phyloP scores from a whole-genome alignment of 2,888 invertebrate genomes.

The Chrysolina americana region DNA sequence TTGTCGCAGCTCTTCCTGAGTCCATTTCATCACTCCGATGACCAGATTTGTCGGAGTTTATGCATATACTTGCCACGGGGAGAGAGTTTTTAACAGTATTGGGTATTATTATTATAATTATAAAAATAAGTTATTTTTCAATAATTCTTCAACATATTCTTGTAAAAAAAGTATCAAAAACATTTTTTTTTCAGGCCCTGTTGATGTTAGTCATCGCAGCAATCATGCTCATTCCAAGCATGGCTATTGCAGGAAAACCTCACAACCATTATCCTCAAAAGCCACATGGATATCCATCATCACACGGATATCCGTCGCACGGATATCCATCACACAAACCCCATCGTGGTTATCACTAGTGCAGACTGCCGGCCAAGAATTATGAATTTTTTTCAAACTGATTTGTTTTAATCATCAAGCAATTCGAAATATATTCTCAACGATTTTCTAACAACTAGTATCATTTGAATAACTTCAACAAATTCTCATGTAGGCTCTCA shows the following conservation, averaged over 20 bases:
- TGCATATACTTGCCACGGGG: too few species aligned
- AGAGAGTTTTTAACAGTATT: too few species aligned
- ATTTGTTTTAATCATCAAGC: neutral
- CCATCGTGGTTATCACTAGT: too few species aligned
- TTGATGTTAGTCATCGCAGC: conserved; percentile 14
- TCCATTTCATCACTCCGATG: too few species aligned
- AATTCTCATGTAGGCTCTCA: neutral
- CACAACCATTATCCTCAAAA: neutral
- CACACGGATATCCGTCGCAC: neutral
- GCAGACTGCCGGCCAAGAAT: neutral
- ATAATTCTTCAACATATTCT: too few species aligned
- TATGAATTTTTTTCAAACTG: neutral
- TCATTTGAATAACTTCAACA: neutral
- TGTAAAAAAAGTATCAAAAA: neutral
- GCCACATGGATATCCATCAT: neutral
- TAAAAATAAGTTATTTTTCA: too few species aligned
- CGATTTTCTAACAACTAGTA: neutral
- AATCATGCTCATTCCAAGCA: neutral
- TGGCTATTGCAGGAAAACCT: neutral
- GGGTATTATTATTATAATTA: too few species aligned
- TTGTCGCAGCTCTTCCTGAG: too few species aligned
- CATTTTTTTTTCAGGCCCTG: conserved; percentile 5
- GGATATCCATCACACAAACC: neutral
- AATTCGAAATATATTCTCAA: neutral
- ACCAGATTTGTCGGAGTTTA: too few species aligned